Percentiles rank a stretch among this genome's conserved stretches.
Evolutionary conservation across 2,888 invertebrate species (phyloP).

Genomic region (Acleris holmiana): DNA sequence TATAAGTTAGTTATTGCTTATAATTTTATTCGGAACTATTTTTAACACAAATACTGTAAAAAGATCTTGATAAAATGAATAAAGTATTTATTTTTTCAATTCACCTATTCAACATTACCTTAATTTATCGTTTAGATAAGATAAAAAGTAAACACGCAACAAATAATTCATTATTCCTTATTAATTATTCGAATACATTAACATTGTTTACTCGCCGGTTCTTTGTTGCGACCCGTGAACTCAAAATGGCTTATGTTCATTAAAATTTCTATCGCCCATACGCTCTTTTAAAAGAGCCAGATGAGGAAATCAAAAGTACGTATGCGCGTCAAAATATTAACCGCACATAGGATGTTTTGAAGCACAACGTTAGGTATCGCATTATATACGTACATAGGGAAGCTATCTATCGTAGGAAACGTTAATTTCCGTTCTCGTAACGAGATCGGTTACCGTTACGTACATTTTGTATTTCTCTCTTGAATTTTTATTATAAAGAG

Average conservation of each 20-base stretch:
- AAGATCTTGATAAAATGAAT: too few relatives aligned
- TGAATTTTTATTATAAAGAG: conserved; percentile 4
- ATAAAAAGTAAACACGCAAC: conserved; percentile 23
- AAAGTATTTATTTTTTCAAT: not conserved
- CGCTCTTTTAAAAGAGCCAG: not conserved
- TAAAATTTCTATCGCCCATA: not conserved
- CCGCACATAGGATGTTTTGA: not conserved
- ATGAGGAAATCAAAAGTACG: not conserved
- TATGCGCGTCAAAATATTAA: not conserved
- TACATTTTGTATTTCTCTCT: conserved; percentile 42
- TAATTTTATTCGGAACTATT: too few relatives aligned
- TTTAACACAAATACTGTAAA: too few relatives aligned
- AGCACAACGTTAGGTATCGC: conserved; percentile 20
- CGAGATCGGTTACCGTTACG: conserved; percentile 54
- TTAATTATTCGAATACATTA: conserved; percentile 36
- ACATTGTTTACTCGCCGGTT: conserved; percentile 21
- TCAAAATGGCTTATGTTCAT: conserved; percentile 1
- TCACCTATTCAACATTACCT: not conserved
- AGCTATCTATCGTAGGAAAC: conserved; percentile 47
- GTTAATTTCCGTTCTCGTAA: conserved; percentile 63
- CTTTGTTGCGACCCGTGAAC: not conserved
- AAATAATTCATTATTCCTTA: conserved; percentile 31
- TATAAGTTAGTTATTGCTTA: too few relatives aligned
- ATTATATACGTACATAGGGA: conserved; percentile 16
- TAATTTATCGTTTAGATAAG: conserved; percentile 19